Percentiles rank a stretch among this genome's conserved stretches.
phyloP scores from a whole-genome alignment of 2,888 invertebrate genomes.

The Drosophila anceps region DNA sequence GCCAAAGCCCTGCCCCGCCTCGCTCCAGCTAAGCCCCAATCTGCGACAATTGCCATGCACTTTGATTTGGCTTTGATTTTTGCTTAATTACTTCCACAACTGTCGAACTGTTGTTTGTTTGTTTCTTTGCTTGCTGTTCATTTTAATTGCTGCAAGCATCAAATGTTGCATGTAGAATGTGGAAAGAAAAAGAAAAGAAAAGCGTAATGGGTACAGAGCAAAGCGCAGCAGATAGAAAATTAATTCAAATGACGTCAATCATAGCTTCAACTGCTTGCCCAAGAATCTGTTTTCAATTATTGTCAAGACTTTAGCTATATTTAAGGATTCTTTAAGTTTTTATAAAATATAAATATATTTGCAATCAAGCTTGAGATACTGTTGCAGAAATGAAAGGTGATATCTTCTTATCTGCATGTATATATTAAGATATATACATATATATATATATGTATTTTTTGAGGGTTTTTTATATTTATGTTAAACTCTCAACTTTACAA shows the following conservation, averaged over 20 bases:
- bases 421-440: too few species aligned
- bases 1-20: constrained; percentile 4
- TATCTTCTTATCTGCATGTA: too few species aligned
- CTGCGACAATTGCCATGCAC: constrained; percentile 81
- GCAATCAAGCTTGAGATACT: too few species aligned
- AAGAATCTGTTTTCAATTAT: constrained; percentile 6
- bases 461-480: too few species aligned
- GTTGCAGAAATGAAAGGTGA: too few species aligned
- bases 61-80: constrained; percentile 81
- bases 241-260: constrained; percentile 53
- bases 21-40: constrained; percentile 64
- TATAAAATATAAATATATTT: too few species aligned
- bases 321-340: neutral
- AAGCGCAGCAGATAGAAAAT: constrained; percentile 8
- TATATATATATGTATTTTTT: too few species aligned
- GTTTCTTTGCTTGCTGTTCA: constrained; percentile 5
- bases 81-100: constrained; percentile 77
- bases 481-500: neutral
- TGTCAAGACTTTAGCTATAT: constrained; percentile 7
- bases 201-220: neutral
- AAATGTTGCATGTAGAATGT: constrained; percentile 54
- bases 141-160: constrained; percentile 61
- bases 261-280: constrained; percentile 22
- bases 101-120: constrained; percentile 50
- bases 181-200: constrained; percentile 6